Evolutionary conservation across 2,797 vertebrate genomes (phyloP).

Genomic region (Cygnus olor): DNA sequence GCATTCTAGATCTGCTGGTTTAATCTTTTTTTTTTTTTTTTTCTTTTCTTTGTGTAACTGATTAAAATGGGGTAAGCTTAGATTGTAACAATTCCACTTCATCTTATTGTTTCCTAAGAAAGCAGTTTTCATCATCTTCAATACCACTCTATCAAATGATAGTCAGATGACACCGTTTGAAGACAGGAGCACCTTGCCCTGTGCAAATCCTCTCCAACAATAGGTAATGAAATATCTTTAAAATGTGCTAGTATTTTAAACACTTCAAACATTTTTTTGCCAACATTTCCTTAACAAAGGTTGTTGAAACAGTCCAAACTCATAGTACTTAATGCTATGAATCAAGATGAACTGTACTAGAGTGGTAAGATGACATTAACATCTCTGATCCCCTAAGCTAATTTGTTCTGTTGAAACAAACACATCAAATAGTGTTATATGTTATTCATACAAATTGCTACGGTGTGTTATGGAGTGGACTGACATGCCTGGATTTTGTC

Average conservation of each 20-base stretch:
- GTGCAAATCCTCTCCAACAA: neutral
- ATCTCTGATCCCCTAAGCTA: neutral
- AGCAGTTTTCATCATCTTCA: neutral
- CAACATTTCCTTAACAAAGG: neutral
- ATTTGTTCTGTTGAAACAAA: neutral
- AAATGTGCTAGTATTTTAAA: neutral
- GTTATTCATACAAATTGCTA: neutral
- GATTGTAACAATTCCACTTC: neutral
- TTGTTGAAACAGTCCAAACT: neutral
- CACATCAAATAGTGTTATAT: neutral
- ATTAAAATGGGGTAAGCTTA: neutral
- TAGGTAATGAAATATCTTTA: neutral
- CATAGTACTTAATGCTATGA: neutral
- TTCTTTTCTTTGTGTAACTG: neutral
- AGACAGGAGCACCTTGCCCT: neutral
- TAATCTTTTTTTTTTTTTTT: neutral
- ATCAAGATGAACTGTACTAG: neutral
- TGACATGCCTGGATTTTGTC: neutral
- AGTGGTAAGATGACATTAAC: neutral
- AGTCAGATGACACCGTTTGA: neutral
- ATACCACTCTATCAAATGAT: neutral
- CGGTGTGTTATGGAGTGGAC: neutral
- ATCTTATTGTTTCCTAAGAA: neutral
- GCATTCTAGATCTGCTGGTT: neutral
- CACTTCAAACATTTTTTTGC: neutral